Base-by-base conservation (phyloP, 2,888 invertebrate genomes). In the Gnatocerus cornutus region DNA sequence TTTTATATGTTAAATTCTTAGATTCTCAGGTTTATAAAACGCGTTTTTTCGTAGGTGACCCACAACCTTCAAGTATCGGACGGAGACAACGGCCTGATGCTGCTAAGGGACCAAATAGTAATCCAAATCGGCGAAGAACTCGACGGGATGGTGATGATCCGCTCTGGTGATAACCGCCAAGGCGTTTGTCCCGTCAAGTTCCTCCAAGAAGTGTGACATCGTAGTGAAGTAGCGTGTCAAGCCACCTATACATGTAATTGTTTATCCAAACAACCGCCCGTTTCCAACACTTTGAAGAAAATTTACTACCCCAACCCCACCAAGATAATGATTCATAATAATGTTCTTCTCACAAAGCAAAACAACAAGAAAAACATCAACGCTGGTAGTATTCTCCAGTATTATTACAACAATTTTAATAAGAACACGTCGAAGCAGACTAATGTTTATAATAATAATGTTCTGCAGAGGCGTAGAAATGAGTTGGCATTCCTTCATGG, bases 121-220 rank as follows among this genome's bases (percentile, higher is more conserved):
- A 95, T 98, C 77, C 91, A 92, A 87, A 89, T 95, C 6, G 96
- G 96, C 1, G 97, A 97, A 73, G 97, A 97, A 82, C 89, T 95
- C 0, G 95, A 96, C 80, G 97, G 97, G 21, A 96, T 96, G 90
- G 94, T 97, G 71, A 93, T 95, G 91, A 95, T 98, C 73, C 91
- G 97, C 62, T 95, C 95, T 50, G 96, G 96, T 0, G 95, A 96
- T 81, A 96, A 95, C 87, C 94, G 95, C 77, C 95, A 96, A 85
- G 96, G 95, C 68, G 92, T 95, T 75, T 98, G 97, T 85, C 97
- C 97, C n/a, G 86, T 95, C 43, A 96, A 96, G 85, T 98, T 96
- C 83, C 89, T 98, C 71, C 95, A 96, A 87, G 97, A 97, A 87
- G 95, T 96, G 92, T 96, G 95, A 95, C 94, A 89, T 84, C 89